Evolutionary conservation across 2,797 vertebrate species (phyloP).

Genomic region (Lacerta agilis): DNA sequence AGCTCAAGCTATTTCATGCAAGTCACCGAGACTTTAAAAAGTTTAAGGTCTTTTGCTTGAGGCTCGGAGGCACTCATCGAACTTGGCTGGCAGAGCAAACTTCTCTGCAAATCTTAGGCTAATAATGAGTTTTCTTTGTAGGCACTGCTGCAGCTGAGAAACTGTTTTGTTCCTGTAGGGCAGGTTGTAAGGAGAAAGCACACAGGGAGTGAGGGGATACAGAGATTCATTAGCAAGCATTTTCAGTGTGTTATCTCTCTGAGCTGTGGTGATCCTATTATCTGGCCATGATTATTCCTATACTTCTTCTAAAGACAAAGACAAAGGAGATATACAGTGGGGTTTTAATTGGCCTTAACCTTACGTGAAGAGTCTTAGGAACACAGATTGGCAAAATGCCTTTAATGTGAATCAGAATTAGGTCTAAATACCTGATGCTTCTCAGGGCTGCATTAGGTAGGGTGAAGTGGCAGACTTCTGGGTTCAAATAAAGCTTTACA

Average conservation of each 20-base stretch:
- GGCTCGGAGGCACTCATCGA: background rate
- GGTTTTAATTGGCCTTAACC: constrained; percentile 1
- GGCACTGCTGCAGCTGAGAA: background rate
- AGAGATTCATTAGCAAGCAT: background rate
- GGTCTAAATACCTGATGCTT: background rate
- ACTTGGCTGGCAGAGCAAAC: background rate
- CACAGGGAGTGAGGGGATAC: background rate
- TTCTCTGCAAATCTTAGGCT: background rate
- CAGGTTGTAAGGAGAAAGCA: background rate
- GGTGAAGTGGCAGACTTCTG: background rate
- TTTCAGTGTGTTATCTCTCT: background rate
- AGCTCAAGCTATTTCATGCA: background rate
- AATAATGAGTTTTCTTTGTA: background rate
- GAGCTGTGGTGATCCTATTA: background rate
- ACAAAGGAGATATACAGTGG: background rate
- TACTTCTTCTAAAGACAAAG: background rate
- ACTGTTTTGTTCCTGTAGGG: background rate
- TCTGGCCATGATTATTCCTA: background rate
- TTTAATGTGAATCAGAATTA: background rate
- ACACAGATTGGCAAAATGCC: background rate
- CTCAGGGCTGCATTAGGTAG: background rate
- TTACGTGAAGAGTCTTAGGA: background rate
- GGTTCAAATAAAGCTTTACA: background rate
- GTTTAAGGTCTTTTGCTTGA: background rate
- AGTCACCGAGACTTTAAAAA: background rate